These are phyloP conservation scores for Lysandra bellargus DNA, from an alignment of 2,888 invertebrate species.

Conservation along the genomic window DNA sequence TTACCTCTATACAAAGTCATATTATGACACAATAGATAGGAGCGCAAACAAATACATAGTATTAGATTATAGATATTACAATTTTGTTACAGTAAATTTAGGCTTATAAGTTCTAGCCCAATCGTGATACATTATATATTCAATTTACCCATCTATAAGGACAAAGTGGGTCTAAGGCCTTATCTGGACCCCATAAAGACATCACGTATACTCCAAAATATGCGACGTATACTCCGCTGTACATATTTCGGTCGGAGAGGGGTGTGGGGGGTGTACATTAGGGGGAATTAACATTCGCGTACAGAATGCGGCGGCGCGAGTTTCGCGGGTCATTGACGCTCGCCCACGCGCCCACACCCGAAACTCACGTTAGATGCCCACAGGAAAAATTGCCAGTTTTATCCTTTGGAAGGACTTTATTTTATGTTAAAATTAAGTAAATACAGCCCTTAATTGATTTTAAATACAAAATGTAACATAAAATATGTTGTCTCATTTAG, in stretches of 20 bases:
- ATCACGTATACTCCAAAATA: too few species aligned
- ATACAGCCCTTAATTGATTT: background rate
- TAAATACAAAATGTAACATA: too few species aligned
- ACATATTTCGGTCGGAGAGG: background rate
- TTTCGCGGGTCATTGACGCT: constrained; percentile 79
- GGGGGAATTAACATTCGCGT: constrained; percentile 39
- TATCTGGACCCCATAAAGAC: background rate
- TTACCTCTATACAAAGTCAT: background rate
- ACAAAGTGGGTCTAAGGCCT: too few species aligned
- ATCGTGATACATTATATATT: too few species aligned
- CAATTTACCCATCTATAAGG: too few species aligned
- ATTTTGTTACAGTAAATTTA: too few species aligned
- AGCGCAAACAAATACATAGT: too few species aligned
- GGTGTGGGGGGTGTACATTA: constrained; percentile 13
- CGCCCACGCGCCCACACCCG: constrained; percentile 64
- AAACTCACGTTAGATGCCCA: constrained; percentile 39
- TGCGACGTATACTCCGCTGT: background rate
- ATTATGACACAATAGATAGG: too few species aligned
- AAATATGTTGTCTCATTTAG: too few species aligned
- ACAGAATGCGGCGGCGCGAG: constrained; percentile 74
- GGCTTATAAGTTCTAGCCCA: too few species aligned
- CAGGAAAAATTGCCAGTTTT: background rate
- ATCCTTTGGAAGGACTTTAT: background rate
- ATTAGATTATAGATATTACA: too few species aligned
- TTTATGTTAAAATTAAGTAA: background rate